Percentiles rank a stretch among this genome's conserved stretches.
These are phyloP conservation scores for Poecilia latipinna DNA, from an alignment of 2,113 vertebrate genomes.

Conservation along the genomic window DNA sequence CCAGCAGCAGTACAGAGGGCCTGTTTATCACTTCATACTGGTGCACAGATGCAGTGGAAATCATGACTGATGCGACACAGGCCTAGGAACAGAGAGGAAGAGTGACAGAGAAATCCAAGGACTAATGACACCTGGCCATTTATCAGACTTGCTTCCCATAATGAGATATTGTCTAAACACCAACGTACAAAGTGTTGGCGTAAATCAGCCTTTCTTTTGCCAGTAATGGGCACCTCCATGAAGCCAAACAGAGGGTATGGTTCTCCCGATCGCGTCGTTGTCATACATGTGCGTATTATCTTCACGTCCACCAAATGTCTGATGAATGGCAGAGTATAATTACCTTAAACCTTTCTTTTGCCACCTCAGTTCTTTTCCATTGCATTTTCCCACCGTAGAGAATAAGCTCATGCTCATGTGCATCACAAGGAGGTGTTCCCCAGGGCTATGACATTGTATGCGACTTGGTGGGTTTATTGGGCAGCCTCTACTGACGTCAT, in stretches of 20 bases:
- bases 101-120: constrained; percentile 1
- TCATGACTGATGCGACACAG: constrained; percentile 42
- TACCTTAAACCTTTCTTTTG: constrained; percentile 70
- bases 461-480: constrained; percentile 17
- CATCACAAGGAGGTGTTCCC: constrained; percentile 46
- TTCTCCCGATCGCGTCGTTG: constrained; percentile 60
- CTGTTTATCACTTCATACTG: constrained; percentile 12
- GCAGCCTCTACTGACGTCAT: constrained; percentile 28
- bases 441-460: constrained; percentile 15
- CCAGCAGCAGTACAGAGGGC: constrained; percentile 40
- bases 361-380: constrained; percentile 61
- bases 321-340: constrained; percentile 64
- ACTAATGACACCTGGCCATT: constrained; percentile 29
- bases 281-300: constrained; percentile 67
- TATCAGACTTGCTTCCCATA: constrained; percentile 48
- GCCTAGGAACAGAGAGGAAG: constrained; percentile 30
- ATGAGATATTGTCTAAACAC: constrained; percentile 65
- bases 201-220: constrained; percentile 56
- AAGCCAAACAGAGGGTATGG: constrained; percentile 70
- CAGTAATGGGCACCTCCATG: constrained; percentile 72
- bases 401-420: constrained; percentile 42
- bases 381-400: constrained; percentile 33
- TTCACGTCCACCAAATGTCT: constrained; percentile 59
- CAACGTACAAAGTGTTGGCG: constrained; percentile 51
- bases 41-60: constrained; percentile 69